Conservation (phyloP, 2,888 invertebrate genomes). For the Pristionchus entomophagus region DNA sequence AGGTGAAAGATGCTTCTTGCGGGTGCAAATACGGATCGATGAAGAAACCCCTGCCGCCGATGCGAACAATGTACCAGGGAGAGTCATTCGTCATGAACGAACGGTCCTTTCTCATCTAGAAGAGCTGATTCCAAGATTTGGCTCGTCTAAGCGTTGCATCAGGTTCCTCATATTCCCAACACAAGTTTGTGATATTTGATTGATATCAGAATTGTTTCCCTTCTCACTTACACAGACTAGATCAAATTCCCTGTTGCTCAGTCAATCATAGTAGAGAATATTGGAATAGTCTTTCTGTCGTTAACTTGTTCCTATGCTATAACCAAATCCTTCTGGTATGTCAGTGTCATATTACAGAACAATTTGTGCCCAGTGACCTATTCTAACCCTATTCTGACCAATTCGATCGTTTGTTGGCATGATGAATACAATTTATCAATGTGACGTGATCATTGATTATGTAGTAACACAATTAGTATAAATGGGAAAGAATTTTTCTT, state of each 20-base stretch:
- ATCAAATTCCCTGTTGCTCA: slow-evolving; percentile 15
- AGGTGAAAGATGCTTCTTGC: slow-evolving; percentile 44
- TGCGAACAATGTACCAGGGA: slow-evolving; percentile 68
- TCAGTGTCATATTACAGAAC: neutral
- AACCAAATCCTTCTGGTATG: neutral
- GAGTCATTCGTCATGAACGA: slow-evolving; percentile 75
- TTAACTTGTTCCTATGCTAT: neutral
- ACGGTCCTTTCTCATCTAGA: slow-evolving; percentile 67
- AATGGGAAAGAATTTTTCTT: too few species aligned
- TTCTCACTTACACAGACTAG: slow-evolving; percentile 29
- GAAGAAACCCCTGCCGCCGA: slow-evolving; percentile 48
- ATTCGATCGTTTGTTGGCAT: too few species aligned
- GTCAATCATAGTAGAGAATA: neutral
- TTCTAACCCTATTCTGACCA: too few species aligned
- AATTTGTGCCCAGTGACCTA: neutral
- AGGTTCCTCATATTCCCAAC: neutral
- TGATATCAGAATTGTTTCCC: neutral
- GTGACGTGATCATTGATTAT: too few species aligned
- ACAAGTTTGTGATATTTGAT: neutral
- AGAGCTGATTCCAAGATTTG: neutral
- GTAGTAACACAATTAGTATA: too few species aligned
- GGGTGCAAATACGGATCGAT: slow-evolving; percentile 48
- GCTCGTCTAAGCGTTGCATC: neutral
- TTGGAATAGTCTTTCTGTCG: slow-evolving; percentile 2
- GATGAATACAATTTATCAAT: too few species aligned